Base-by-base conservation (phyloP, 2,113 vertebrate genomes). In the Pleuronectes platessa region DNA sequence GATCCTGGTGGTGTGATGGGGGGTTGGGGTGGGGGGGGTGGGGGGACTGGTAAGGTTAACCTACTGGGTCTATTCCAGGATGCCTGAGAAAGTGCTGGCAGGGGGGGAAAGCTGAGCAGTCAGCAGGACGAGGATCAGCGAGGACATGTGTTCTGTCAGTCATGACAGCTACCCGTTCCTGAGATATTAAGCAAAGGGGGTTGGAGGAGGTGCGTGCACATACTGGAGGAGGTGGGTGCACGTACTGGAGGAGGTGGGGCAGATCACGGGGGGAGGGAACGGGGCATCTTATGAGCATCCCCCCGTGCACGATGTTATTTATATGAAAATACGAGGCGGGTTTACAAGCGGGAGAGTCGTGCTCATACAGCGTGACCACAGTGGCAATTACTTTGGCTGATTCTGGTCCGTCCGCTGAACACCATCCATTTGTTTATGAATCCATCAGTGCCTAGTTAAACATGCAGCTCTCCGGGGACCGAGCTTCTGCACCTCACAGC, bases 81-180 rank as follows among this genome's bases (percentile, higher is more conserved):
- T 23, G 72, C 63, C 76, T 73, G 61, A 42, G 42, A 80, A 85
- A 87, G 80, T 79, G 82, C 82, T 83, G 78, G 70, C 68, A 42
- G 62, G 62, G 67, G 35, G 18, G 47, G 51, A 80, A 89, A 91
- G 64, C 83, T 71, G 85, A 85, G 75, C 17, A 74, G 88, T 92
- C 90, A 89, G 91, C 88, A 85, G 88, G 79, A 83, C 12, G 68
- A 68, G 81, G 84, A 92, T 83, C 79, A 74, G 85, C 24, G 53
- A 60, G 71, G 83, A 90, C 92, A 92, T 86, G 84, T 93, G 89
- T 88, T 74, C 78, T 79, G 90, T 92, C 90, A 90, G 68, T 92
- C 84, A 83, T 5, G 69, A 83, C 35, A 72, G 71, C 26, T 23
- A 61, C 78, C 65, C 79, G 68, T 77, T 69, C 65, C 61, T 27